Evolutionary conservation across 2,888 invertebrate species (phyloP).

Genomic region (Pachydiplax longipennis): DNA sequence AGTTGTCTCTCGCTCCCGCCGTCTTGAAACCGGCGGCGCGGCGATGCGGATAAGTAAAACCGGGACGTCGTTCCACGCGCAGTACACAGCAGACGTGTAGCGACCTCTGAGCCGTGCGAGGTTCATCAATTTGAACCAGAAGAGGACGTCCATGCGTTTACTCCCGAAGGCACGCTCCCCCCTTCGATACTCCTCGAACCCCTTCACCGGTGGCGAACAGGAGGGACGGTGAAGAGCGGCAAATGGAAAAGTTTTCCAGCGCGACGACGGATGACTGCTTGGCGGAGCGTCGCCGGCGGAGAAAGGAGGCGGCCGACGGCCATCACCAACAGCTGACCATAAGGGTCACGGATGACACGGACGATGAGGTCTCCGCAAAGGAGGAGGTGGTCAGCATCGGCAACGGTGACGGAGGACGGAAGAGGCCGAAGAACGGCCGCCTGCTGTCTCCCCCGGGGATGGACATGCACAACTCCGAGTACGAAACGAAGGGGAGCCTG

Average conservation of each 20-base stretch:
- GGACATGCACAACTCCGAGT: neutral
- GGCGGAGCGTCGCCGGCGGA: constrained; percentile 8
- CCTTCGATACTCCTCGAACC: constrained; percentile 11
- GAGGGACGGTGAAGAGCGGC: neutral
- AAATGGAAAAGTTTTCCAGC: constrained; percentile 5
- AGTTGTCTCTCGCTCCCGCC: neutral
- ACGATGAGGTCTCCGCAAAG: neutral
- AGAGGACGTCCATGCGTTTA: neutral
- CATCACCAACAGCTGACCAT: neutral
- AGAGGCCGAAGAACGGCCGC: constrained; percentile 14
- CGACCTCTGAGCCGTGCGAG: neutral
- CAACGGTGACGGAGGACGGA: neutral
- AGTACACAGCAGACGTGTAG: neutral
- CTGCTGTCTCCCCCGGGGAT: neutral
- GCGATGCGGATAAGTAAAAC: neutral
- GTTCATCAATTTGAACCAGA: neutral
- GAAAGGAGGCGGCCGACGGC: constrained; percentile 5
- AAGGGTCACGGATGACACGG: constrained; percentile 5
- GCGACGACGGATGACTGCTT: neutral
- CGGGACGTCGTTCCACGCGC: neutral
- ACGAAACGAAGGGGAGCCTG: neutral
- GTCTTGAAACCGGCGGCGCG: neutral
- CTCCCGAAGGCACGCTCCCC: neutral
- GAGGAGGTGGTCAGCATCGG: neutral
- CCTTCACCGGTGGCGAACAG: constrained; percentile 7